Evolutionary conservation across 2,797 vertebrate genomes (phyloP).

Genomic region (Brachyrhaphis roseni): DNA sequence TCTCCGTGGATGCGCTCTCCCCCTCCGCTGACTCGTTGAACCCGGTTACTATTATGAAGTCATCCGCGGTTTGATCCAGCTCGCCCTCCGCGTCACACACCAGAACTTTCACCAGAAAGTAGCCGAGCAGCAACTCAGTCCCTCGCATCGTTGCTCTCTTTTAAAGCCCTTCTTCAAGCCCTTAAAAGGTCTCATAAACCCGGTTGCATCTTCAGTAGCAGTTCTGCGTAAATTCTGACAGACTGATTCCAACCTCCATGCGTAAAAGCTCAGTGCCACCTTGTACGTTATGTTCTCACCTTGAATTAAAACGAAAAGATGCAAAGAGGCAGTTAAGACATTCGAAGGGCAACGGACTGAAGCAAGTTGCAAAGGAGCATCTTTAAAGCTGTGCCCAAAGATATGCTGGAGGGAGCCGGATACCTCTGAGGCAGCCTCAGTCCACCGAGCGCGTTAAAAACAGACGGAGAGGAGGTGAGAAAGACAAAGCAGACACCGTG

Average conservation of each 20-base stretch:
- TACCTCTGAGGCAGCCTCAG: slow-evolving; percentile 46
- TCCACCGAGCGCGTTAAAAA: slow-evolving; percentile 33
- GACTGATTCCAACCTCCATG: slow-evolving; percentile 64
- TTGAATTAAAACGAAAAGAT: not conserved
- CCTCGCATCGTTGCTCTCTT: slow-evolving; percentile 69
- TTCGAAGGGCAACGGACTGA: slow-evolving; percentile 12
- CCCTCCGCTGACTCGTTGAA: slow-evolving; percentile 86
- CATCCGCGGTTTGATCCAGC: slow-evolving; percentile 83
- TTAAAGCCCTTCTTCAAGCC: slow-evolving; percentile 23
- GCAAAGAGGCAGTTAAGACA: slow-evolving; percentile 7
- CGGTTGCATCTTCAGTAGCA: slow-evolving; percentile 55
- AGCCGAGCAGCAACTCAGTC: slow-evolving; percentile 82
- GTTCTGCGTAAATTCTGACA: slow-evolving; percentile 67
- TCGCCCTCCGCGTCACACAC: slow-evolving; percentile 90
- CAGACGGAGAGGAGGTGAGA: slow-evolving; percentile 25
- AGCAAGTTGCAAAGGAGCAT: slow-evolving; percentile 23
- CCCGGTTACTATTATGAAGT: slow-evolving; percentile 83
- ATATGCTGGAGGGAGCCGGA: slow-evolving; percentile 40
- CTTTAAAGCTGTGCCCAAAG: slow-evolving; percentile 45
- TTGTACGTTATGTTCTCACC: slow-evolving; percentile 5
- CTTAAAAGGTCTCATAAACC: slow-evolving; percentile 54
- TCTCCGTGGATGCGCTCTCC: slow-evolving; percentile 82
- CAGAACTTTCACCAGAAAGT: slow-evolving; percentile 90
- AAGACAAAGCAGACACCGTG: slow-evolving; percentile 40
- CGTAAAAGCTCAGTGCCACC: slow-evolving; percentile 49